phyloP scores from a whole-genome alignment of 2,797 vertebrate species.

The Gadopsis marmoratus region DNA sequence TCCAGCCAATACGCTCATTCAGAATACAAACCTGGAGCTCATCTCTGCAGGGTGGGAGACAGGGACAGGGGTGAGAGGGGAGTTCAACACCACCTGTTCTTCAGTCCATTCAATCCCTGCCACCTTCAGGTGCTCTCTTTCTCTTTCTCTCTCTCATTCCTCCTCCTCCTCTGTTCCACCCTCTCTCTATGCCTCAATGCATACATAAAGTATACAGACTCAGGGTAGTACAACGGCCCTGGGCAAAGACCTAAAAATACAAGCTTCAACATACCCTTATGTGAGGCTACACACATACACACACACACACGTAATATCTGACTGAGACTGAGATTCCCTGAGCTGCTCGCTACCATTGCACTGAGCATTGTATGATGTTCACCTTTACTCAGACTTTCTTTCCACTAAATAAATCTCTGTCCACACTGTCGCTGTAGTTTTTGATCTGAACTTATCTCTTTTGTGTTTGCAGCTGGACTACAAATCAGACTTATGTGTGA shows the following conservation, averaged over 20 bases:
- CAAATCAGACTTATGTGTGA: constrained; percentile 29
- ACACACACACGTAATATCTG: constrained; percentile 23
- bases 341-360: constrained; percentile 47
- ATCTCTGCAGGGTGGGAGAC: constrained; percentile 29
- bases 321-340: constrained; percentile 45
- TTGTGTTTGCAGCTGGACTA: constrained; percentile 9
- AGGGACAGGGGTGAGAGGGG: constrained; percentile 13
- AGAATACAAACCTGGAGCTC: constrained; percentile 75
- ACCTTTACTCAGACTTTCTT: constrained; percentile 58
- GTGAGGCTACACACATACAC: constrained; percentile 19
- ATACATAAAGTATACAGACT: constrained; percentile 70
- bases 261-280: constrained; percentile 59
- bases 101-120: constrained; percentile 35
- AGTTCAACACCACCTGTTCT: constrained; percentile 38
- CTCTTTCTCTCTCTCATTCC: not conserved
- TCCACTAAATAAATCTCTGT: constrained; percentile 54
- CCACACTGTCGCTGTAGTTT: constrained; percentile 32
- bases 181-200: constrained; percentile 61
- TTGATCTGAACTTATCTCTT: constrained; percentile 24
- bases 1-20: constrained; percentile 60
- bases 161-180: constrained; percentile 22
- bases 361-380: constrained; percentile 42
- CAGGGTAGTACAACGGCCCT: constrained; percentile 72
- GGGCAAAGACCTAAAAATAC: constrained; percentile 77
- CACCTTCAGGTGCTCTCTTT: constrained; percentile 32